phyloP scores from a whole-genome alignment of 2,113 vertebrate genomes.

The Egretta garzetta region DNA sequence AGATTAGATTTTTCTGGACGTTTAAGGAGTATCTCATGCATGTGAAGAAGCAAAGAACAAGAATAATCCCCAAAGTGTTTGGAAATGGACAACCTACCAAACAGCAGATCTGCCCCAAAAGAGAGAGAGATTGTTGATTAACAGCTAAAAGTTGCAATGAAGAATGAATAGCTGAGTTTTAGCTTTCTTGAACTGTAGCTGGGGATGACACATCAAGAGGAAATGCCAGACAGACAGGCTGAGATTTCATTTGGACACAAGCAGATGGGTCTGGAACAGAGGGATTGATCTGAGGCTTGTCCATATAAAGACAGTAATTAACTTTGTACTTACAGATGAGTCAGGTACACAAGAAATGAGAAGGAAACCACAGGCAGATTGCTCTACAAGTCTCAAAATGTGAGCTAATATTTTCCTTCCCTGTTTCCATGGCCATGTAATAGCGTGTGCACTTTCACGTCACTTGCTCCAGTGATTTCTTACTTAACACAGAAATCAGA shows the following conservation, averaged over 20 bases:
- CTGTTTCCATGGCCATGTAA: not conserved
- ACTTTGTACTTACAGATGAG: slow-evolving; percentile 20
- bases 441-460: not conserved
- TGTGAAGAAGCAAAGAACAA: not conserved
- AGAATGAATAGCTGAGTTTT: slow-evolving; percentile 16
- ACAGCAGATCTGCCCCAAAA: not conserved
- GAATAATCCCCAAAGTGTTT: not conserved
- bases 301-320: slow-evolving; percentile 44
- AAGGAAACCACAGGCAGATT: not conserved
- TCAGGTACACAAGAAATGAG: not conserved
- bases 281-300: not conserved
- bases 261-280: slow-evolving; percentile 43
- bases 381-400: not conserved
- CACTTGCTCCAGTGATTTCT: slow-evolving; percentile 1
- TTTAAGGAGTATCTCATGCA: not conserved
- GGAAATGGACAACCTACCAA: not conserved
- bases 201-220: slow-evolving; percentile 22
- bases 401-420: not conserved
- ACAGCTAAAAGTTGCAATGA: not conserved
- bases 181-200: slow-evolving; percentile 27
- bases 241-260: slow-evolving; percentile 49
- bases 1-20: not conserved
- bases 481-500: not conserved
- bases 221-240: slow-evolving; percentile 26
- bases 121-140: not conserved